Evolutionary conservation across 2,888 invertebrate species (phyloP).

Genomic region (Lithophane socia): DNA sequence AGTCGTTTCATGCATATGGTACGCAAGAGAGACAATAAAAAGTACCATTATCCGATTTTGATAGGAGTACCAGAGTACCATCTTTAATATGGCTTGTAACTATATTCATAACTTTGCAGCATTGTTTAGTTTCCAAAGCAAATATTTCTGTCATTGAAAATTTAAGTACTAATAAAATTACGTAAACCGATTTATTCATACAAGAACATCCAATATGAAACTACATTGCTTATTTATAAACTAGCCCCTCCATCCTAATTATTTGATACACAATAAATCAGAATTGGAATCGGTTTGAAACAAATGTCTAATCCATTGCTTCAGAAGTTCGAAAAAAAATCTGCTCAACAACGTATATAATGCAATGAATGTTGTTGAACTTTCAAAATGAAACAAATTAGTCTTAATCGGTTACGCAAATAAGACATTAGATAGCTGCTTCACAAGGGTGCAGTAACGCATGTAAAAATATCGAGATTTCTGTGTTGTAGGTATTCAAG

Average conservation of each 20-base stretch:
- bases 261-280: no score
- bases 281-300: no score
- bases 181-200: not conserved
- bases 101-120: conserved; percentile 17
- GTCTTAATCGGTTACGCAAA: no score
- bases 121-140: not conserved
- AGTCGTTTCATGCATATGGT: conserved; percentile 49
- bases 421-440: no score
- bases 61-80: conserved; percentile 35
- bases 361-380: no score
- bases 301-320: no score
- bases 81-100: conserved; percentile 31
- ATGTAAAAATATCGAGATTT: not conserved
- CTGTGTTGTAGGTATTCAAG: not conserved
- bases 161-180: not conserved
- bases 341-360: no score
- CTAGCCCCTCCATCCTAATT: no score
- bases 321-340: no score
- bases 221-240: not conserved
- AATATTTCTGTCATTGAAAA: not conserved
- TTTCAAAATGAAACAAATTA: no score
- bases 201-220: not conserved
- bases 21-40: conserved; percentile 34
- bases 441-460: not conserved
- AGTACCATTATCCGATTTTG: conserved; percentile 42